Evolutionary conservation across 2,797 vertebrate species (phyloP).

Genomic region (Channallabes apus): DNA sequence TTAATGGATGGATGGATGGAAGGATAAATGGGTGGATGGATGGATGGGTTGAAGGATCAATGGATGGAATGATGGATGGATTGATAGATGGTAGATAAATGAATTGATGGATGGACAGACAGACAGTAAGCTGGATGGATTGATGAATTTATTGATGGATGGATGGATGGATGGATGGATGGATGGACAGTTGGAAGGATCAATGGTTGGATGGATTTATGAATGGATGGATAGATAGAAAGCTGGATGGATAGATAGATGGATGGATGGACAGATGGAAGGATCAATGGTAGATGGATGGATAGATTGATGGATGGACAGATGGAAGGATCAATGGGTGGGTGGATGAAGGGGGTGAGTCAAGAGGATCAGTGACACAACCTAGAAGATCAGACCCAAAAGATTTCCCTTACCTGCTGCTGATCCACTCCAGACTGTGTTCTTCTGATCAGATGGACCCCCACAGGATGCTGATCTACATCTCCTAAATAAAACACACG

Average conservation of each 20-base stretch:
- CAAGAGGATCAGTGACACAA: not conserved
- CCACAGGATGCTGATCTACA: not conserved
- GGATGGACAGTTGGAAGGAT: too few relatives aligned
- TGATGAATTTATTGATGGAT: too few relatives aligned
- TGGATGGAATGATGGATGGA: too few relatives aligned
- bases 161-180: too few relatives aligned
- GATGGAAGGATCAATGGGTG: not conserved
- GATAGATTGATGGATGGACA: not conserved
- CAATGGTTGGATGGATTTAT: too few relatives aligned
- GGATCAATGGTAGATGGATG: not conserved
- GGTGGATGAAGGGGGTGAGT: too few relatives aligned
- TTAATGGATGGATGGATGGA: not conserved
- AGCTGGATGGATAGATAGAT: not conserved
- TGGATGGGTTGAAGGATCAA: too few relatives aligned
- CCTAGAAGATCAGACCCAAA: not conserved
- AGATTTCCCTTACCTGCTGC: not conserved
- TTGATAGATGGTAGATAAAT: too few relatives aligned
- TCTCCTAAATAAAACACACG: not conserved
- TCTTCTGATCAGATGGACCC: not conserved
- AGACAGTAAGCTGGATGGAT: too few relatives aligned
- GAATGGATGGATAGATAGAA: too few relatives aligned
- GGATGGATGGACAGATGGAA: not conserved
- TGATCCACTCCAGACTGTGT: not conserved
- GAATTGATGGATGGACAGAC: too few relatives aligned
- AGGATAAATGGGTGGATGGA: not conserved